Evolutionary conservation across 2,888 invertebrate genomes (phyloP), one percentile per base, ranked within the genome.

Genomic region (Meandrusa payeni): DNA sequence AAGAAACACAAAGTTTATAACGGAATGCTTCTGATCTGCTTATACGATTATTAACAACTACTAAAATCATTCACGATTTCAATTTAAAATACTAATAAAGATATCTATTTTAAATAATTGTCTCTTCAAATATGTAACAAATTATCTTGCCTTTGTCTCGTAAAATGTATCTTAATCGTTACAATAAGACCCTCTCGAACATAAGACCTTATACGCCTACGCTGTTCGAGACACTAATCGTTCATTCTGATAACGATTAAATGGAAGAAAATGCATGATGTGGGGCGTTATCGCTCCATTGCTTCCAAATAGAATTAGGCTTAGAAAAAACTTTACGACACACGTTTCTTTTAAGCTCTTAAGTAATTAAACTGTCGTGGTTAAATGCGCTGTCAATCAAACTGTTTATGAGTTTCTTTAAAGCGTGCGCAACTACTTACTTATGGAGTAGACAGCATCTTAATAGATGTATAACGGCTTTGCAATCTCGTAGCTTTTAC

Each of bases 221-320:
- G 71, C 72, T 54, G 63, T 62, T 57, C 65, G 56, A 57, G 66
- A 61, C 69, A 60, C 65, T 82, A 85, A 86, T 83, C 82, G 76
- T 65, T 80, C 79, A 77, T 80, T 79, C 65, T 70, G 72, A 76
- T 80, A 78, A 79, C 69, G 68, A 75, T 79, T 80, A 76, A 69
- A 61, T 66, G 62, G 63, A 76, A 66, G 76, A 77, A 78, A 78
- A 78, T 74, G 72, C 69, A 76, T 77, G 75, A 78, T 55, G 74
- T 56, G 46, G 51, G 57, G 62, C 61, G 64, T 74, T 80, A 81
- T 77, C 79, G 68, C 65, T 52, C 65, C 76, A 76, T 81, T 80
- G 76, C 68, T 69, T 72, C 61, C 64, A 63, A 80, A 79, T 76
- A 64, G 73, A 69, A 78, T 82, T 72, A 74, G 57, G 62, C 56